A percentile compares a stretch with the other conserved stretches of the same genome.
Conservation (phyloP, 2,113 vertebrate species). For the Mobula hypostoma region DNA sequence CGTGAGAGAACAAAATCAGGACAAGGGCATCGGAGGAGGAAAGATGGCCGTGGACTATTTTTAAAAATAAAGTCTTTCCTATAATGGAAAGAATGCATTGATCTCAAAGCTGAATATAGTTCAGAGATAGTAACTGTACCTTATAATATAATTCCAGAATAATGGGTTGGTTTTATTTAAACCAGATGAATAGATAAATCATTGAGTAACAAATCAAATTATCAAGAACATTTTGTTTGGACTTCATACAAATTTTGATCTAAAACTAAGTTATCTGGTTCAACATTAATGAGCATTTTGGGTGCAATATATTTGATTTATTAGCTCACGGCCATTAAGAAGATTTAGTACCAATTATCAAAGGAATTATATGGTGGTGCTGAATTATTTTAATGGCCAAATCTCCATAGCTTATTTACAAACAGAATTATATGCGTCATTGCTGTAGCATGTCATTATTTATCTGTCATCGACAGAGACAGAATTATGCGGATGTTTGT, state of each 20-base stretch:
- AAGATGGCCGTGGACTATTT: background rate
- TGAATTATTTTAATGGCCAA: background rate
- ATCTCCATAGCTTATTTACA: background rate
- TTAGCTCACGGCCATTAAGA: background rate
- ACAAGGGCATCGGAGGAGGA: background rate
- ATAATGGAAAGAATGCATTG: background rate
- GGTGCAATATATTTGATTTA: background rate
- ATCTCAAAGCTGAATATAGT: background rate
- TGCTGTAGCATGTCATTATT: background rate
- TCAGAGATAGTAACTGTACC: background rate
- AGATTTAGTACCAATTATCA: background rate
- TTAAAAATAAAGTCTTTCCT: too few relatives aligned
- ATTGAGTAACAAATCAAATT: background rate
- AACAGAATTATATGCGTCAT: background rate
- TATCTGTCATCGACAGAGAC: background rate
- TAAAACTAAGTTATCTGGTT: background rate
- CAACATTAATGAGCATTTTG: background rate
- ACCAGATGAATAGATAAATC: background rate
- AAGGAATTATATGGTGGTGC: background rate
- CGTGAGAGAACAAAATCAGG: background rate
- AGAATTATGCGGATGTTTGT: background rate
- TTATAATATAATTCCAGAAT: too few relatives aligned
- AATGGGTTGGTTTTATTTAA: background rate
- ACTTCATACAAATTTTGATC: background rate
- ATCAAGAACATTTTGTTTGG: background rate